These are phyloP conservation scores for Cossypha caffra DNA, from an alignment of 2,797 vertebrate species.

Conservation along the genomic window DNA sequence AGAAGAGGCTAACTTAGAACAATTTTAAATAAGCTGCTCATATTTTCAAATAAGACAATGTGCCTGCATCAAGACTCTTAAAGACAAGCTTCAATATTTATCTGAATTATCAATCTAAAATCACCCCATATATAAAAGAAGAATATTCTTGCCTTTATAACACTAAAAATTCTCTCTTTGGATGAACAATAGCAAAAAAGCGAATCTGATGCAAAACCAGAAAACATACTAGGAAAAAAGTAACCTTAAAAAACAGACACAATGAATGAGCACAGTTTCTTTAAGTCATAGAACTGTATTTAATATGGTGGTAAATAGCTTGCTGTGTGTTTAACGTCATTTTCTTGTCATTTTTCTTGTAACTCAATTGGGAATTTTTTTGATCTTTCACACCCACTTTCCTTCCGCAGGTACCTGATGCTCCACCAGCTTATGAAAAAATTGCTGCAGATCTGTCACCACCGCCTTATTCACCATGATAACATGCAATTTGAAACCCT, in stretches of 20 bases:
- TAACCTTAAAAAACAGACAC: not conserved
- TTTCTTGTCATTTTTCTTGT: not conserved
- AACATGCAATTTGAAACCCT: not conserved
- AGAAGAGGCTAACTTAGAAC: not conserved
- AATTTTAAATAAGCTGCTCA: not conserved
- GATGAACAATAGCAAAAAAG: not conserved
- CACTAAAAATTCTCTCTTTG: not conserved
- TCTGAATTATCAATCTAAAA: not conserved
- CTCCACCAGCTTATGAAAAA: constrained; percentile 94
- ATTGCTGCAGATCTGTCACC: constrained; percentile 79
- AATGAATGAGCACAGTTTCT: not conserved
- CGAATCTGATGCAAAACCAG: not conserved
- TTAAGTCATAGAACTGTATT: not conserved
- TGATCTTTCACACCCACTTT: not conserved
- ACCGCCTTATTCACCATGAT: constrained; percentile 91
- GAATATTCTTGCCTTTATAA: not conserved
- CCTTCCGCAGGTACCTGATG: constrained; percentile 84
- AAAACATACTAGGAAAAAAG: not conserved
- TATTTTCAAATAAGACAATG: not conserved
- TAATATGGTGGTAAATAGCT: not conserved
- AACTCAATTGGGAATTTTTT: not conserved
- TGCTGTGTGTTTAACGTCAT: not conserved
- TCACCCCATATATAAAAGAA: not conserved
- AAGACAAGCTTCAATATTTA: not conserved
- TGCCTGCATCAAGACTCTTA: not conserved